These are phyloP conservation scores for Urocynchramus pylzowi DNA, from an alignment of 2,113 vertebrate species.

Conservation along the genomic window DNA sequence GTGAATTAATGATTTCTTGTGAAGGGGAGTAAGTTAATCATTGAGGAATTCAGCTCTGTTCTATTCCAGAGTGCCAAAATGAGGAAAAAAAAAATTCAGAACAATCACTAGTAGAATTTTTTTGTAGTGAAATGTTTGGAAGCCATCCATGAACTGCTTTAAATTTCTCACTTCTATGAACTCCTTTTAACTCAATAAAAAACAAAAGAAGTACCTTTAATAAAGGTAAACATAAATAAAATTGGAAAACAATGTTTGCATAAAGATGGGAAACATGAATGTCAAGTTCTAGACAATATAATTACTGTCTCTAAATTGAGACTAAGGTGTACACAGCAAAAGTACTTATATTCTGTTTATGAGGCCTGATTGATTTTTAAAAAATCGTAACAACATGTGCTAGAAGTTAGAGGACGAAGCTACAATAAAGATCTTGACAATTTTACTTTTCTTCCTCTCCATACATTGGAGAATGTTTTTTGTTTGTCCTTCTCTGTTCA, in stretches of 20 bases:
- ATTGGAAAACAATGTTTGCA: neutral
- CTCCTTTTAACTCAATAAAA: neutral
- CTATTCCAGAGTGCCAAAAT: neutral
- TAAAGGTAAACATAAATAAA: no score
- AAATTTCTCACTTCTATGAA: neutral
- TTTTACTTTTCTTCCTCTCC: neutral
- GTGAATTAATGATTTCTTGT: neutral
- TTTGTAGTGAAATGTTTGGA: neutral
- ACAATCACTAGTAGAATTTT: neutral
- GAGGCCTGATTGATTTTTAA: neutral
- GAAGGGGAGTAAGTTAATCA: neutral
- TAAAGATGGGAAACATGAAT: neutral
- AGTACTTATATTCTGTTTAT: neutral
- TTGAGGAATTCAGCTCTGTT: neutral
- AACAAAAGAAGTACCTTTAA: neutral
- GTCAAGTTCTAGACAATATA: neutral
- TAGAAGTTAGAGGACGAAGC: neutral
- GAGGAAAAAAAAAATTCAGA: neutral
- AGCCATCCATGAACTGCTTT: neutral
- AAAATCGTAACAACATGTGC: neutral
- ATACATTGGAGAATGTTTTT: neutral
- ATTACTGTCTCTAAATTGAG: neutral
- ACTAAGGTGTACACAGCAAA: neutral
- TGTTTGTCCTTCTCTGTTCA: neutral
- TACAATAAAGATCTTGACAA: neutral